Percentiles rank a stretch among this genome's conserved stretches.
phyloP scores from a whole-genome alignment of 64 coral and sea anemone genomes.

The Pachyseris speciosa region DNA sequence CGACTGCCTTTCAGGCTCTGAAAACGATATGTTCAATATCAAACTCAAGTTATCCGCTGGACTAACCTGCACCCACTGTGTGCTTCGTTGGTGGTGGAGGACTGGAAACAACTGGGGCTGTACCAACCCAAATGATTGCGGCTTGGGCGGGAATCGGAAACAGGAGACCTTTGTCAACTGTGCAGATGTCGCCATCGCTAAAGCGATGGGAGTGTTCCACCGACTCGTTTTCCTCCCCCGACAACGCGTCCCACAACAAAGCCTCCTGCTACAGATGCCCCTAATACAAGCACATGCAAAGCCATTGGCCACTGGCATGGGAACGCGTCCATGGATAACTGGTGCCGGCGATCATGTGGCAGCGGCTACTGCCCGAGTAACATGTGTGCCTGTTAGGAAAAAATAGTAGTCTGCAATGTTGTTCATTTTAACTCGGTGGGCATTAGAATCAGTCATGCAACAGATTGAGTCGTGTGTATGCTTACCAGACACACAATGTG shows the following conservation, averaged over 20 bases:
- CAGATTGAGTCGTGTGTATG: no score
- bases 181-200: slow-evolving; percentile 28
- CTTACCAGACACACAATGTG: no score
- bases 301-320: slow-evolving; percentile 1
- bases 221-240: background rate
- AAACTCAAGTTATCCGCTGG: slow-evolving; percentile 51
- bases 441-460: background rate
- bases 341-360: slow-evolving; percentile 55
- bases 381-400: slow-evolving; percentile 7
- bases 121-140: slow-evolving; percentile 7
- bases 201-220: background rate
- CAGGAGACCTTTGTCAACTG: slow-evolving; percentile 71
- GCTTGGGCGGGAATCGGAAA: background rate
- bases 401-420: background rate
- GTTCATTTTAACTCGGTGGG: background rate
- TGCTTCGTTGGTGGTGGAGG: slow-evolving; percentile 63
- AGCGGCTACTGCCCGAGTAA: slow-evolving; percentile 30
- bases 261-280: background rate
- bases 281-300: slow-evolving; percentile 51
- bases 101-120: slow-evolving; percentile 66
- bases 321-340: slow-evolving; percentile 38
- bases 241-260: background rate
- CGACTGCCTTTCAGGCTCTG: background rate
- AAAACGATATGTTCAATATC: slow-evolving; percentile 23
- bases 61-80: slow-evolving; percentile 55